Conservation (phyloP, 1,140 invertebrate species). For the Zaprionus tsacasi region DNA sequence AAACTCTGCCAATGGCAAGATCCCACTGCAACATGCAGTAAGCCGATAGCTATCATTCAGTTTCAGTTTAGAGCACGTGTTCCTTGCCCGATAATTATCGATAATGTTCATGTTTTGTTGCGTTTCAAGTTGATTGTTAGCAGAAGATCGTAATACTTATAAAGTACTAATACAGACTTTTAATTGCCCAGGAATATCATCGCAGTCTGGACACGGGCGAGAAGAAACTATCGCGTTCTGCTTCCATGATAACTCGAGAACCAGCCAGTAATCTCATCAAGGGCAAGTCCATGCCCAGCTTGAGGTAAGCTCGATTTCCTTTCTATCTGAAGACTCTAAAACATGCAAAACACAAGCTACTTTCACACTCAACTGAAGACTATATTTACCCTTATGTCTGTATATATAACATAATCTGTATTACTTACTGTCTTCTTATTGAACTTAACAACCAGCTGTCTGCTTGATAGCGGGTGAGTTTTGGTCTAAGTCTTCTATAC, state of each 20-base stretch:
- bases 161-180: background rate
- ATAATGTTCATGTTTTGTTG: conserved; percentile 53
- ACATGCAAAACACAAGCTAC: conserved; percentile 17
- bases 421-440: conserved; percentile 50
- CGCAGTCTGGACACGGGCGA: conserved; percentile 92
- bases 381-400: background rate
- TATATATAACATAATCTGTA: conserved; percentile 35
- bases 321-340: background rate
- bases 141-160: background rate
- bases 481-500: conserved; percentile 48
- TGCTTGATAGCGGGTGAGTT: conserved; percentile 84
- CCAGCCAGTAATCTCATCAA: conserved; percentile 91
- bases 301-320: conserved; percentile 88
- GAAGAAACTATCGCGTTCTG: conserved; percentile 88
- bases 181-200: conserved; percentile 88
- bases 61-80: conserved; percentile 46
- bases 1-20: conserved; percentile 86
- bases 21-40: conserved; percentile 83
- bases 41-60: conserved; percentile 64
- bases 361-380: conserved; percentile 24
- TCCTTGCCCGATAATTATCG: conserved; percentile 24
- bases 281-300: conserved; percentile 97
- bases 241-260: conserved; percentile 86
- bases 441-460: conserved; percentile 81
- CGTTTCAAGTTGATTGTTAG: conserved; percentile 44